A percentile compares a stretch with the other conserved stretches of the same genome.
Conservation (phyloP, 2,888 invertebrate species). For the Caenorhabditis zanzibari region DNA sequence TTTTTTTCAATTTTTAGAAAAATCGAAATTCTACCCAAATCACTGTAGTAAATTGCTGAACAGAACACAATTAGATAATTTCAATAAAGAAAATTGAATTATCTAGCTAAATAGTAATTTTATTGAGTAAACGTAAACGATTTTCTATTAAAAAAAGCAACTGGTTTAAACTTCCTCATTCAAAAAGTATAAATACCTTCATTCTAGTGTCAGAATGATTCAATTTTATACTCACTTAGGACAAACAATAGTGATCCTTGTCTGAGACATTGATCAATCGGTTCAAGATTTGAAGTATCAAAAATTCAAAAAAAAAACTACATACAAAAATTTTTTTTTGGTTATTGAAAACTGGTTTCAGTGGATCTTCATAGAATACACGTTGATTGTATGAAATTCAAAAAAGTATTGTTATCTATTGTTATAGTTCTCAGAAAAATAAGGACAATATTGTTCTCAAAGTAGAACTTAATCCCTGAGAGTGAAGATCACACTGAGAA, state of each 20-base stretch:
- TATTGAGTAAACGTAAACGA: too few relatives aligned
- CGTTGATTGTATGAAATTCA: not conserved
- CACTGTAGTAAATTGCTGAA: too few relatives aligned
- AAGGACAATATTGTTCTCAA: not conserved
- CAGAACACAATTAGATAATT: too few relatives aligned
- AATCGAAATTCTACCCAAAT: too few relatives aligned
- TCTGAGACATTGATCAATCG: slow-evolving; percentile 5
- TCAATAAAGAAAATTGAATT: too few relatives aligned
- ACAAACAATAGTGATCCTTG: not conserved
- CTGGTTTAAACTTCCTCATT: slow-evolving; percentile 1
- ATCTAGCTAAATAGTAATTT: too few relatives aligned
- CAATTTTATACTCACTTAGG: not conserved
- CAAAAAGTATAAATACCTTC: not conserved
- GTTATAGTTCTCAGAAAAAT: not conserved
- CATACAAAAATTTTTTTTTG: not conserved
- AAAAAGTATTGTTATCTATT: not conserved
- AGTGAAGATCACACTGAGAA: not conserved
- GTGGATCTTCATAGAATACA: not conserved
- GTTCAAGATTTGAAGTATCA: not conserved
- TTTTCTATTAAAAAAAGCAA: too few relatives aligned
- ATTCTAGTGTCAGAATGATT: slow-evolving; percentile 5
- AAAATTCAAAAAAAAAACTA: not conserved
- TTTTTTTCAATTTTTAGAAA: too few relatives aligned
- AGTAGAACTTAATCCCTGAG: slow-evolving; percentile 6
- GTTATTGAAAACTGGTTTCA: too few relatives aligned